phyloP scores from a whole-genome alignment of 2,888 invertebrate species.

The Conistra vaccinii region DNA sequence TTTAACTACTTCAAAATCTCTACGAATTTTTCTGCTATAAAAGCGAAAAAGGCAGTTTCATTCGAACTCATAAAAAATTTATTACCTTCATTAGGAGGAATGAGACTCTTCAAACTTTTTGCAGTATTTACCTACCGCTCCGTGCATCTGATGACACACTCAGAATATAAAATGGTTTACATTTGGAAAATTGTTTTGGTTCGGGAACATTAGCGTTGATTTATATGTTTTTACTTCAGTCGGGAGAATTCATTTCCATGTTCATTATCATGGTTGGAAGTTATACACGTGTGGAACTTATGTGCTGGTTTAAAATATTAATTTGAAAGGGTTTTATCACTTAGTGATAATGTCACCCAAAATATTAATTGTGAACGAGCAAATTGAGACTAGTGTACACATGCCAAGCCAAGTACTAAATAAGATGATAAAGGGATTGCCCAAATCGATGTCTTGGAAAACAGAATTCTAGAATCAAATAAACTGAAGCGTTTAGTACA shows the following conservation, averaged over 20 bases:
- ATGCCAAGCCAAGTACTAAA: not conserved
- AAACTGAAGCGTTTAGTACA: not conserved
- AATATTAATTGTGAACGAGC: not conserved
- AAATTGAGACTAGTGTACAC: slow-evolving; percentile 11
- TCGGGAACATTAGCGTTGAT: slow-evolving; percentile 48
- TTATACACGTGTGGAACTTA: slow-evolving; percentile 8
- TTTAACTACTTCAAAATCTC: slow-evolving; percentile 14
- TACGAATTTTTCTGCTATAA: slow-evolving; percentile 20
- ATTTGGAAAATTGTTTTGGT: slow-evolving; percentile 49
- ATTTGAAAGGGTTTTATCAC: no score
- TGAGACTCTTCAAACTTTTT: slow-evolving; percentile 33
- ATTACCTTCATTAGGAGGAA: slow-evolving; percentile 51
- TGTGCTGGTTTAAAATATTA: slow-evolving; percentile 8
- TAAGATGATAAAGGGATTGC: not conserved
- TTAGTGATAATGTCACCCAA: no score
- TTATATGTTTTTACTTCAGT: slow-evolving; percentile 44
- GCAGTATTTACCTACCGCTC: slow-evolving; percentile 7
- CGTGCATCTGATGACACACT: slow-evolving; percentile 55
- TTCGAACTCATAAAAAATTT: slow-evolving; percentile 49
- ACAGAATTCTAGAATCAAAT: slow-evolving; percentile 24
- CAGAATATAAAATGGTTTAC: slow-evolving; percentile 36
- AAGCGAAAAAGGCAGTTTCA: slow-evolving; percentile 34
- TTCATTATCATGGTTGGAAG: slow-evolving; percentile 24
- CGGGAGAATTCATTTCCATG: slow-evolving; percentile 22
- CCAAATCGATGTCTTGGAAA: slow-evolving; percentile 1